A percentile compares a stretch with the other conserved stretches of the same genome.
Evolutionary conservation across 1,140 invertebrate genomes (phyloP).

Genomic region (Drosophila sulfurigaster): DNA sequence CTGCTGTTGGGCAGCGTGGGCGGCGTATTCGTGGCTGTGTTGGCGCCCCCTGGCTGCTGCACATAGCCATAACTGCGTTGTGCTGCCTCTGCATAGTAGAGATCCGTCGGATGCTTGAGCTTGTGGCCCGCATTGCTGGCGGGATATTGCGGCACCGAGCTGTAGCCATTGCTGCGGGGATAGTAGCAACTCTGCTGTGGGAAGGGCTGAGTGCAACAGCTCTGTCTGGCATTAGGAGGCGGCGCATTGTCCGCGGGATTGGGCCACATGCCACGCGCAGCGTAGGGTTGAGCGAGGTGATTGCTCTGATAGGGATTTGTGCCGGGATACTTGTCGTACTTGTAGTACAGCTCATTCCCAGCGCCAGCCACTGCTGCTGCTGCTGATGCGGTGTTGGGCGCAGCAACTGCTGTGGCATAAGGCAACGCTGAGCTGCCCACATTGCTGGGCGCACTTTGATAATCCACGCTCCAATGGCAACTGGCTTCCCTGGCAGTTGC

Average conservation of each 20-base stretch:
- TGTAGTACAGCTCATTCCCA: slow-evolving; percentile 63
- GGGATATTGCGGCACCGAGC: slow-evolving; percentile 44
- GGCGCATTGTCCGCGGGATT: not conserved
- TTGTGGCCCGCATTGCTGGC: slow-evolving; percentile 23
- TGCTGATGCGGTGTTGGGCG: not conserved
- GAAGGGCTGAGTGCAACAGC: slow-evolving; percentile 68
- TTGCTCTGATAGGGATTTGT: slow-evolving; percentile 58
- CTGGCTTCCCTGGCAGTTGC: not conserved
- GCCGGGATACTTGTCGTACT: slow-evolving; percentile 69
- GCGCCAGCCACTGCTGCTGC: not conserved
- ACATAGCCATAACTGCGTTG: slow-evolving; percentile 55
- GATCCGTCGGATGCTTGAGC: slow-evolving; percentile 73
- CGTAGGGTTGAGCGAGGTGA: slow-evolving; percentile 49
- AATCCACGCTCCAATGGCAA: slow-evolving; percentile 72
- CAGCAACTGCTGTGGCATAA: slow-evolving; percentile 28
- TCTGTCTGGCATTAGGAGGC: slow-evolving; percentile 52
- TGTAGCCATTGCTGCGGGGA: slow-evolving; percentile 61
- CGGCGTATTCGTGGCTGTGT: not conserved
- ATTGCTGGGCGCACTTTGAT: slow-evolving; percentile 25
- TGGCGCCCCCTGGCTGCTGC: slow-evolving; percentile 25
- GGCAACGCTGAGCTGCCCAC: not conserved
- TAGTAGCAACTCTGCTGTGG: slow-evolving; percentile 74
- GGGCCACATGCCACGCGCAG: slow-evolving; percentile 55
- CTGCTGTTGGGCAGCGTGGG: slow-evolving; percentile 17
- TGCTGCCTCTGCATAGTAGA: slow-evolving; percentile 59